Conservation (phyloP, 2,113 vertebrate species). For the Channa maculata region DNA sequence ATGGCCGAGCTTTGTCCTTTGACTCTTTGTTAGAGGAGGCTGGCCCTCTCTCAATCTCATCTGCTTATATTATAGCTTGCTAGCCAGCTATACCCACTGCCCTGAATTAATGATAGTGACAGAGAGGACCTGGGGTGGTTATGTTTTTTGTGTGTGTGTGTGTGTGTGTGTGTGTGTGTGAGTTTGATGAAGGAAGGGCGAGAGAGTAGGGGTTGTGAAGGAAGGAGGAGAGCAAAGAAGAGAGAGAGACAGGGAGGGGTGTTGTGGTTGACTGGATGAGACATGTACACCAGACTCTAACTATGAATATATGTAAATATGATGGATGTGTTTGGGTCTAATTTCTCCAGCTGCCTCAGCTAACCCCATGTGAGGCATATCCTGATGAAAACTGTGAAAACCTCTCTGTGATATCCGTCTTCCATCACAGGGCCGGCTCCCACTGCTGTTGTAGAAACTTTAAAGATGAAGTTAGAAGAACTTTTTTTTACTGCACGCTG, state of each 20-base stretch:
- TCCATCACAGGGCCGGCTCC: slow-evolving; percentile 47
- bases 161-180: background rate
- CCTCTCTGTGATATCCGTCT: slow-evolving; percentile 46
- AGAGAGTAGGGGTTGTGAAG: background rate
- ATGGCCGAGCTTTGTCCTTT: slow-evolving; percentile 80
- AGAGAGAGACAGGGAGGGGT: background rate
- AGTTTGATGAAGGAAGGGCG: background rate
- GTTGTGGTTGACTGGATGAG: slow-evolving; percentile 66
- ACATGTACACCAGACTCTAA: slow-evolving; percentile 55
- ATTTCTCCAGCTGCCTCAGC: slow-evolving; percentile 71
- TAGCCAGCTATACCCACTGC: slow-evolving; percentile 68
- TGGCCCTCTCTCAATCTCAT: slow-evolving; percentile 78
- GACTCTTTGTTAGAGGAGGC: slow-evolving; percentile 77
- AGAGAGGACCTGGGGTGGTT: slow-evolving; percentile 1
- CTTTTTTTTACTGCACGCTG: slow-evolving; percentile 17
- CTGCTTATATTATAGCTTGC: slow-evolving; percentile 74
- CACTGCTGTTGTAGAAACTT: slow-evolving; percentile 49
- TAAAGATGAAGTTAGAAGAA: slow-evolving; percentile 52
- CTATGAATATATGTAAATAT: slow-evolving; percentile 78
- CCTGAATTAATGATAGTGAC: slow-evolving; percentile 70
- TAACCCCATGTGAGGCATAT: slow-evolving; percentile 62
- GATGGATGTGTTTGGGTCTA: slow-evolving; percentile 72
- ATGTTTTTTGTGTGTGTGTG: slow-evolving; percentile 7
- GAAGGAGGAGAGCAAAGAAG: slow-evolving; percentile 5
- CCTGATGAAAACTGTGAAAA: slow-evolving; percentile 67